Evolutionary conservation across 2,888 invertebrate genomes (phyloP).

Genomic region (Cheilosia urbana): DNA sequence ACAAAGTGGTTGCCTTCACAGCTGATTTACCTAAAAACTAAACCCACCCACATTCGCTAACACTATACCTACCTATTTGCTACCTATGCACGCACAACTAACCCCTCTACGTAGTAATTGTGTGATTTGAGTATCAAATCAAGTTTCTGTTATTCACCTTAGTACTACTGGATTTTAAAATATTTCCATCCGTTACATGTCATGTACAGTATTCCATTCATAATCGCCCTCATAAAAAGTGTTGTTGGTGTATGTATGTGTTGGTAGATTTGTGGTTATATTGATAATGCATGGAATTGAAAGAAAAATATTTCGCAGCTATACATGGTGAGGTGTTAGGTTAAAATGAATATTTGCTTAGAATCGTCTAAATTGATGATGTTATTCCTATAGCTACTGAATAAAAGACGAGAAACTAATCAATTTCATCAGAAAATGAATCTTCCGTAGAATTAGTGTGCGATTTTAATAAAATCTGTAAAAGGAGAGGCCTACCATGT

Average conservation of each 20-base stretch:
- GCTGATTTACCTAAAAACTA: too few relatives aligned
- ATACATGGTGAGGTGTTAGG: constrained; percentile 66
- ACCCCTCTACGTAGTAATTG: neutral
- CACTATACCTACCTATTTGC: too few relatives aligned
- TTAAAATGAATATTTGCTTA: constrained; percentile 23
- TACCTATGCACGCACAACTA: neutral
- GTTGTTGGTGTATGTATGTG: constrained; percentile 46
- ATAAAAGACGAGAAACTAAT: neutral
- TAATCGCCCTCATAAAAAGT: constrained; percentile 11
- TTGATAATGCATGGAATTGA: neutral
- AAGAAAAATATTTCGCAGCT: neutral
- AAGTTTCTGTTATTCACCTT: constrained; percentile 38
- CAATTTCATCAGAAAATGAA: neutral
- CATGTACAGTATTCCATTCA: constrained; percentile 34
- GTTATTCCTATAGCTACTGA: neutral
- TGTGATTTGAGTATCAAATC: constrained; percentile 28
- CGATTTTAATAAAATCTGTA: neutral
- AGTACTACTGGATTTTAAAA: constrained; percentile 10
- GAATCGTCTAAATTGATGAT: neutral
- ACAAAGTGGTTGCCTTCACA: too few relatives aligned
- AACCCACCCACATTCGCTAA: too few relatives aligned
- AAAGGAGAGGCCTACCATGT: constrained; percentile 9
- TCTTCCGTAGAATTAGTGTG: neutral
- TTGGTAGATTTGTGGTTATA: constrained; percentile 38
- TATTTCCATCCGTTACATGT: constrained; percentile 62